Base-by-base conservation (phyloP, 2,797 vertebrate species). In the Myotis planiceps region DNA sequence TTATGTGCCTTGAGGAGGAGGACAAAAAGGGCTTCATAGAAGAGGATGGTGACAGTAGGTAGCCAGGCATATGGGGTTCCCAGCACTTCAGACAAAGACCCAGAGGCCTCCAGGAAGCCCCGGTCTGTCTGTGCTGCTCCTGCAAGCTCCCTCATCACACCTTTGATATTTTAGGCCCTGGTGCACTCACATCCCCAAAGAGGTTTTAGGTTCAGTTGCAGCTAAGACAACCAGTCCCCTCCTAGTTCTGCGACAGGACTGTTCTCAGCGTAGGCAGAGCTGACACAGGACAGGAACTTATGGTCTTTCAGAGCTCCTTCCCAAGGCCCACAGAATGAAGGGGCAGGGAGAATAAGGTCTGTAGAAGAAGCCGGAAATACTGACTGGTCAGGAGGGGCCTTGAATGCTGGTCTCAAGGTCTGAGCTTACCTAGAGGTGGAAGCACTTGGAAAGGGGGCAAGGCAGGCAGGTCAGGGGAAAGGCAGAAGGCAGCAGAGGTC, bases 361-460 rank as follows among this genome's bases (percentile, higher is more conserved):
- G 9, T 15, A 65, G 27, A 34, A 21, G 13, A 15, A 65, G 27
- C 23, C 10, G 7, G 15, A 74, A 12, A 25, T 23, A 42, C 21
- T 29, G 27, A 51, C 27, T 14, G 82, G 42, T 29, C 29, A 18
- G 16, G n/a, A 53, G 27, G 78, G n/a, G 6, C 0, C 29, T 15
- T 14, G 25, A 45, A 69, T 34, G 45, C 55, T 39, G 16, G 42
- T n/a, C 55, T 74, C 32, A 2, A 32, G 18, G 37, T 27, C 45
- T 49, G 25, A 18, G 42, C 4, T 75, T 49, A 42, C 45, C 37
- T 14, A 9, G 1, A 0, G 34, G 47, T 18, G 18, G 74, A 21
- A 18, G 55, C 1, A 1, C 55, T 42, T 12, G 1, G 39, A 23
- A 9, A 3, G 3, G 29, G 60, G 66, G 15, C 27, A 23, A 0